Evolutionary conservation across 1,140 invertebrate species (phyloP).

Genomic region (Paramacrobiotus metropolitanus): DNA sequence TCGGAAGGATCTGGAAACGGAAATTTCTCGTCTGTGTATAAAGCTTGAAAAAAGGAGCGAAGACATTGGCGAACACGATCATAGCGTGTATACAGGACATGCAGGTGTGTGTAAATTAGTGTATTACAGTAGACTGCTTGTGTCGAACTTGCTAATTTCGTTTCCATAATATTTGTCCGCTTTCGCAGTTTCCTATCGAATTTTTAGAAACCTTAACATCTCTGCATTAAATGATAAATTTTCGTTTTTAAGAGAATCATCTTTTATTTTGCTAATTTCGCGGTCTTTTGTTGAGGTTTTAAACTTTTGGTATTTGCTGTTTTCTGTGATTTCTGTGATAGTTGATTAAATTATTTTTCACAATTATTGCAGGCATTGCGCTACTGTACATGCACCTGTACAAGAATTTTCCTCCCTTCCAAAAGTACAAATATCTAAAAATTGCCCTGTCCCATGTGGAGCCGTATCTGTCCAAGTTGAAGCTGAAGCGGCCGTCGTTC

Average conservation of each 20-base stretch:
- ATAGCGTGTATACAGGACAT: not conserved
- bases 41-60: not conserved
- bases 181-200: not conserved
- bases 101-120: not conserved
- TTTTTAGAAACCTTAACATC: too few species aligned
- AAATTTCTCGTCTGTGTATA: not conserved
- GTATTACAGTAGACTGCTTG: not conserved
- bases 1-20: not conserved
- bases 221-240: too few species aligned
- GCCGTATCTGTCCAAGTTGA: constrained; percentile 23
- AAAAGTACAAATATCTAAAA: constrained; percentile 18
- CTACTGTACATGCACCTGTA: constrained; percentile 28
- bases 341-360: not conserved
- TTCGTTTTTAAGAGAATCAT: too few species aligned
- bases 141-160: not conserved
- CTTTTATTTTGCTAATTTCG: too few species aligned
- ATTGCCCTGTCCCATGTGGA: constrained; percentile 27
- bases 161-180: not conserved
- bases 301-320: not conserved
- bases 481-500: constrained; percentile 34
- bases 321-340: not conserved
- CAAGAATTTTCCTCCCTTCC: constrained; percentile 14
- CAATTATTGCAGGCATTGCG: constrained; percentile 26
- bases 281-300: not conserved
- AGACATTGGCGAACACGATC: not conserved